A percentile compares a stretch with the other conserved stretches of the same genome.
Conservation (phyloP, 2,888 invertebrate genomes). For the Eilema sororculum region DNA sequence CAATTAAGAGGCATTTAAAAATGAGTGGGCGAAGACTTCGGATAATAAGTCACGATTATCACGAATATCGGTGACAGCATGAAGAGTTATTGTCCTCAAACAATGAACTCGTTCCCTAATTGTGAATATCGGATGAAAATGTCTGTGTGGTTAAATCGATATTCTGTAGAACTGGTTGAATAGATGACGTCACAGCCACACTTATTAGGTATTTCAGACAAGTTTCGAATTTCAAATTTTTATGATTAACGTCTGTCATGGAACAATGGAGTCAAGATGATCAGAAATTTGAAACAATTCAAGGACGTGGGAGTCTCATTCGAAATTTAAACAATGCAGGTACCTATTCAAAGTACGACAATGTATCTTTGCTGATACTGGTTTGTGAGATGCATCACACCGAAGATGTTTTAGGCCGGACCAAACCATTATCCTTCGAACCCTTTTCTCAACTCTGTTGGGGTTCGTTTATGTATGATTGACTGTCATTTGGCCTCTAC, state of each 20-base stretch:
- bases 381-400: not conserved
- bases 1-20: not conserved
- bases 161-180: not conserved
- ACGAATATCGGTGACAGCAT: not conserved
- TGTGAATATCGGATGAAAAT: not conserved
- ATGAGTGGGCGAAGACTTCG: not conserved
- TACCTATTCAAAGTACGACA: constrained; percentile 18
- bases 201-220: constrained; percentile 8
- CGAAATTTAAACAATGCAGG: constrained; percentile 19
- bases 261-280: constrained; percentile 7
- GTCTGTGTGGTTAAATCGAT: not conserved
- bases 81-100: not conserved
- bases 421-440: not conserved
- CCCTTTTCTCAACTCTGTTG: too few relatives aligned
- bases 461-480: too few relatives aligned
- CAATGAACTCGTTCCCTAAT: not conserved
- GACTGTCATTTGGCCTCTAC: too few relatives aligned
- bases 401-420: not conserved
- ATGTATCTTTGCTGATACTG: constrained; percentile 11
- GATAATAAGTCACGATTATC: not conserved
- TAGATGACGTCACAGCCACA: not conserved
- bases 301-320: constrained; percentile 36
- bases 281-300: constrained; percentile 35
- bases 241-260: constrained; percentile 11
- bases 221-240: constrained; percentile 13